Conservation (phyloP, 35 echinoderm and acorn worm genomes). For the Lytechinus variegatus region DNA sequence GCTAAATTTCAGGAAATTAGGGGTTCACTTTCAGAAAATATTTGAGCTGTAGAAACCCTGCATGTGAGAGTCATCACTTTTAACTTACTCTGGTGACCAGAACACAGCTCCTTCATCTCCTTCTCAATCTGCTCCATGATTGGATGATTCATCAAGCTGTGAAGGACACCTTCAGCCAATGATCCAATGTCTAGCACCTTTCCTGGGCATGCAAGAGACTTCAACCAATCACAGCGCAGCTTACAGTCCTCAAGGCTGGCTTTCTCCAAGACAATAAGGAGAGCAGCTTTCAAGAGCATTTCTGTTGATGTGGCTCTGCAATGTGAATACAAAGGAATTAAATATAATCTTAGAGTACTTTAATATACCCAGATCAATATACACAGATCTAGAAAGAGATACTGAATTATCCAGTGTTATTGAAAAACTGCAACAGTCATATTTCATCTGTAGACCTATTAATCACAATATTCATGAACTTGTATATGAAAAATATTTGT, state of each 20-base stretch:
- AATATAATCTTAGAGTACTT: no score
- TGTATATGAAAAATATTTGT: no score
- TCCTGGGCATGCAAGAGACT: background rate
- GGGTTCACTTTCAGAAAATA: no score
- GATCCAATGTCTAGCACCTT: conserved; percentile 46
- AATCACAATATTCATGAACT: no score
- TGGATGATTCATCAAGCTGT: conserved; percentile 54
- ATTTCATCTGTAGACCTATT: no score
- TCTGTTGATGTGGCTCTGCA: background rate
- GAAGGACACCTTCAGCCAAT: conserved; percentile 37
- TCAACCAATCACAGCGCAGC: conserved; percentile 63
- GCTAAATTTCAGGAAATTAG: no score
- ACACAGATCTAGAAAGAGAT: no score
- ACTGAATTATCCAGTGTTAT: no score
- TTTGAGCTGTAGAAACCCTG: no score
- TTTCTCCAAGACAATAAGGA: conserved; percentile 59
- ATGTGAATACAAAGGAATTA: background rate
- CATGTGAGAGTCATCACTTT: background rate
- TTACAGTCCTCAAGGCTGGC: conserved; percentile 68
- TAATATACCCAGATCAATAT: no score
- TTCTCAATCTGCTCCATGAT: conserved; percentile 1
- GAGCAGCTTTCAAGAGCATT: conserved; percentile 54
- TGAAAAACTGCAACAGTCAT: no score
- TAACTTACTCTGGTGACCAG: background rate
- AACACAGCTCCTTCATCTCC: background rate